Evolutionary conservation across 2,888 invertebrate species (phyloP).

Genomic region (Mythimna ferrago): DNA sequence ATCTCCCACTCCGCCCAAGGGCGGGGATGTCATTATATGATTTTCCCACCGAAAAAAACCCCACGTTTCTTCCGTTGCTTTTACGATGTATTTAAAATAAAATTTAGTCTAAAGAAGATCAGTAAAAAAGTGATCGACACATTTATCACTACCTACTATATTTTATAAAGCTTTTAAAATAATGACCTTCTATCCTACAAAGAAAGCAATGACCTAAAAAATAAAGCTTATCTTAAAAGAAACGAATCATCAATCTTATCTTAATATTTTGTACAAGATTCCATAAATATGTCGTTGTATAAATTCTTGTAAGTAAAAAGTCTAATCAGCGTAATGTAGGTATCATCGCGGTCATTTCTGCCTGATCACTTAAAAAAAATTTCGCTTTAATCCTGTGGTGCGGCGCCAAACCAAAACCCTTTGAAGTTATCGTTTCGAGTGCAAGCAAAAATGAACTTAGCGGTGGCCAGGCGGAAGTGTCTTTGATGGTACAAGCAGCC

Average conservation of each 20-base stretch:
- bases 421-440: too few relatives aligned
- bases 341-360: too few relatives aligned
- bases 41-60: too few relatives aligned
- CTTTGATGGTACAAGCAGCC: too few relatives aligned
- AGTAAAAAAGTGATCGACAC: background rate
- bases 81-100: background rate
- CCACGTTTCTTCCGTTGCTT: too few relatives aligned
- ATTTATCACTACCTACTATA: background rate
- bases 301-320: slow-evolving; percentile 16
- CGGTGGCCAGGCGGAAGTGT: too few relatives aligned
- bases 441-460: too few relatives aligned
- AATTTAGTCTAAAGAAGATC: background rate
- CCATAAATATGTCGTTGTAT: background rate
- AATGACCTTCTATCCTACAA: background rate
- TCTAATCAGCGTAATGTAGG: background rate
- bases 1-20: too few relatives aligned
- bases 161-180: slow-evolving; percentile 3
- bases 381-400: too few relatives aligned
- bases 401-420: too few relatives aligned
- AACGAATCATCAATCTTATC: slow-evolving; percentile 31
- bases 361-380: too few relatives aligned
- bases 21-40: too few relatives aligned
- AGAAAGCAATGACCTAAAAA: slow-evolving; percentile 12
- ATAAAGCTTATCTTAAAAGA: background rate
- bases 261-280: slow-evolving; percentile 4